Evolutionary conservation across 2,888 invertebrate genomes (phyloP).

Genomic region (Drosophila mimetica): DNA sequence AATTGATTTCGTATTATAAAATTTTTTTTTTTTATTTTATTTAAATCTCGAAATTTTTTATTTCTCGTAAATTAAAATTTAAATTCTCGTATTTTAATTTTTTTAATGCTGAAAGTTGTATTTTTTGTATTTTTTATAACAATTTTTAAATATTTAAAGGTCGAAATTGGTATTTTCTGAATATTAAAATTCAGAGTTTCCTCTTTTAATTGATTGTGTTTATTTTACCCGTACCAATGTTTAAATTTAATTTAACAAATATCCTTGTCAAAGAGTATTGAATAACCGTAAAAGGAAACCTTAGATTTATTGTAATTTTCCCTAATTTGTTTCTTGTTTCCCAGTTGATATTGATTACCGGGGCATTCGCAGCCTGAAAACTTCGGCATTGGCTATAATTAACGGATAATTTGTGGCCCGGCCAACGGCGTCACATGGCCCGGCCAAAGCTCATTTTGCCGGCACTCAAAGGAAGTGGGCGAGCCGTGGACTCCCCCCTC

Average conservation of each 20-base stretch:
- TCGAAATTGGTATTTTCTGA: too few species aligned
- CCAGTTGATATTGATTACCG: conserved; percentile 22
- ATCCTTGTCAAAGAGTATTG: background rate
- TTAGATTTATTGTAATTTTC: conserved; percentile 4
- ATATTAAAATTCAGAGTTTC: too few species aligned
- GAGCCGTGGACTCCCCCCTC: conserved; percentile 3
- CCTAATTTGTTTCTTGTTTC: conserved; percentile 11
- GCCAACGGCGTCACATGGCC: conserved; percentile 54
- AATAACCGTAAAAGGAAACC: background rate
- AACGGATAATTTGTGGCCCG: conserved; percentile 61
- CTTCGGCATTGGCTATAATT: conserved; percentile 49
- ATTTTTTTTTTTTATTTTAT: too few species aligned
- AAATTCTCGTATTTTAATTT: too few species aligned
- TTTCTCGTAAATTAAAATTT: too few species aligned
- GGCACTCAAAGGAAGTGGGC: conserved; percentile 36
- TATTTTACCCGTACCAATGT: too few species aligned
- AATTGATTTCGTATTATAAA: too few species aligned
- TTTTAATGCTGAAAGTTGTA: too few species aligned
- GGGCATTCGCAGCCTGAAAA: background rate
- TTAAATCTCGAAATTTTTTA: too few species aligned
- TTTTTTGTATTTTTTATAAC: background rate
- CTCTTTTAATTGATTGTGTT: too few species aligned
- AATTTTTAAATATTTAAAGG: too few species aligned
- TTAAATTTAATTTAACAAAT: background rate
- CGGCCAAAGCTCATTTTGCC: conserved; percentile 38